A percentile compares a stretch with the other conserved stretches of the same genome.
Evolutionary conservation across 2,888 invertebrate genomes (phyloP).

Genomic region (Cryptosula pallasiana): DNA sequence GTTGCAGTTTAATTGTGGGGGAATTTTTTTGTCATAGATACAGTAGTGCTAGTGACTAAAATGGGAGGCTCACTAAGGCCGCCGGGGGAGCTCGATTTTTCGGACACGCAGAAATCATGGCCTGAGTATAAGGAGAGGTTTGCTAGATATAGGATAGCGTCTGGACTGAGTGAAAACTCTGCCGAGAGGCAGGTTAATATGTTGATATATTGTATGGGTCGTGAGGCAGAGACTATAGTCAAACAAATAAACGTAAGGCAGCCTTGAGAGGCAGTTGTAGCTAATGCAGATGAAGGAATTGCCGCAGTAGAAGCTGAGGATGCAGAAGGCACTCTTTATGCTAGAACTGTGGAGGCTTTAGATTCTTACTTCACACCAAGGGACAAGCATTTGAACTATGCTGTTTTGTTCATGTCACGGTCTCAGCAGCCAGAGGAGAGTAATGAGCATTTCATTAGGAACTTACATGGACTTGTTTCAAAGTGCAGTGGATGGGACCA

Average conservation of each 20-base stretch:
- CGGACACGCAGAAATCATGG: conserved; percentile 2
- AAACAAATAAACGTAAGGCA: neutral
- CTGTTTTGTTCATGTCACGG: neutral
- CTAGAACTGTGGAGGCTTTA: neutral
- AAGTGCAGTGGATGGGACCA: conserved; percentile 4
- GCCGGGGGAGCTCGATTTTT: conserved; percentile 9
- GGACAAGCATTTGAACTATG: neutral
- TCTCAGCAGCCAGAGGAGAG: neutral
- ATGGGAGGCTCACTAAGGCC: conserved; percentile 9
- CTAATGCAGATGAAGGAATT: neutral
- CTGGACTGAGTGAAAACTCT: conserved; percentile 6
- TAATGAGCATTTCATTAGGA: neutral
- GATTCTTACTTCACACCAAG: conserved; percentile 10
- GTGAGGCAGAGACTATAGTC: neutral
- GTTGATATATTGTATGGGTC: conserved; percentile 1
- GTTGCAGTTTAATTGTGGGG: too few species aligned
- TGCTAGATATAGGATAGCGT: conserved; percentile 8
- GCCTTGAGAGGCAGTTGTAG: neutral
- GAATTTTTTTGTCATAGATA: too few species aligned
- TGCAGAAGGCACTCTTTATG: conserved; percentile 1
- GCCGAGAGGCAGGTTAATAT: conserved; percentile 12
- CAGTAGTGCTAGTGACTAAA: too few species aligned
- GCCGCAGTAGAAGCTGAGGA: conserved; percentile 5
- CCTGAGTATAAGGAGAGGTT: neutral
- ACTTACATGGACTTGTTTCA: neutral